These are phyloP conservation scores for Mareca strepera DNA, from an alignment of 2,797 vertebrate genomes.

Conservation along the genomic window DNA sequence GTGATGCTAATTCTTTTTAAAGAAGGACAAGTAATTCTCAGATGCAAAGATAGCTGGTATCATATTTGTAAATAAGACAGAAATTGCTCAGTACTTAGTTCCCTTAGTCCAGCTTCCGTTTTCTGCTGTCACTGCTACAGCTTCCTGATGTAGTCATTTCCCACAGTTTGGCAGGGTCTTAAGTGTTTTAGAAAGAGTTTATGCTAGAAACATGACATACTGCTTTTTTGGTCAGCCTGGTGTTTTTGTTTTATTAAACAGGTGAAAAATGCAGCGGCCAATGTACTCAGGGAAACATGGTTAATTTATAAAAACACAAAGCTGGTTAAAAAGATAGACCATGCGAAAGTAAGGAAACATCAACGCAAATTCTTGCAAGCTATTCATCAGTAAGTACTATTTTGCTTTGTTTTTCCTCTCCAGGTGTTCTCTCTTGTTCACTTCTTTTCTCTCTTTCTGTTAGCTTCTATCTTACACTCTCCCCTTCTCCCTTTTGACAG, in stretches of 20 bases:
- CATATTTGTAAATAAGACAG: background rate
- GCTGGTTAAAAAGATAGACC: constrained; percentile 99
- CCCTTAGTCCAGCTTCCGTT: background rate
- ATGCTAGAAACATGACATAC: background rate
- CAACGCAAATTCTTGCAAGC: constrained; percentile 99
- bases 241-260: constrained; percentile 76
- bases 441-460: background rate
- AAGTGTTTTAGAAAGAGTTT: background rate
- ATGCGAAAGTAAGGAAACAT: constrained; percentile 98
- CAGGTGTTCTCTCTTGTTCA: background rate
- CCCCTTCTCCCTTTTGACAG: background rate
- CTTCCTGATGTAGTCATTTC: background rate
- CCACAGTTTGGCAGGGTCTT: background rate
- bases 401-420: constrained; percentile 36
- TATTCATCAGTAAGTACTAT: constrained; percentile 98
- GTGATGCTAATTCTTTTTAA: background rate
- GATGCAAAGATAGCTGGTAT: background rate
- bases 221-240: constrained; percentile 14
- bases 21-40: background rate
- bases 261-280: constrained; percentile 99
- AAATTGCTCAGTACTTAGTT: background rate
- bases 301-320: constrained; percentile 99
- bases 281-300: constrained; percentile 99
- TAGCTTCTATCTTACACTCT: accelerated
- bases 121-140: background rate